Percentiles rank a stretch among this genome's conserved stretches.
Evolutionary conservation across 1,140 invertebrate species (phyloP).

Genomic region (Papilio machaon): DNA sequence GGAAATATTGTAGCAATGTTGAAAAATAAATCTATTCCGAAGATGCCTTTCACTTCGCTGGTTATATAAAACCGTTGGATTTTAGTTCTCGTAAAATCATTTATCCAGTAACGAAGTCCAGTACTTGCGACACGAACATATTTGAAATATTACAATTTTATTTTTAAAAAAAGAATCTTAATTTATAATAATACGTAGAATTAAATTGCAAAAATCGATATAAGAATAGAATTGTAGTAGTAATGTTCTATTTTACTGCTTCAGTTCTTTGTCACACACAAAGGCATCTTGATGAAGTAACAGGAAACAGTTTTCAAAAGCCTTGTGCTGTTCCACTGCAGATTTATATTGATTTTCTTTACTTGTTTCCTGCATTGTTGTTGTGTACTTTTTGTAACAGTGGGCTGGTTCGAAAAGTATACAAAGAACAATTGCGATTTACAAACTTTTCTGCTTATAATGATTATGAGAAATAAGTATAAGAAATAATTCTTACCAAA

Average conservation of each 20-base stretch:
- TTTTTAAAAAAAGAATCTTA: too few species aligned
- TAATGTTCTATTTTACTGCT: neutral
- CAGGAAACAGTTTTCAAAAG: conserved; percentile 7
- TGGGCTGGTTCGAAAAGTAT: neutral
- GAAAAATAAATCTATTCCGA: conserved; percentile 9
- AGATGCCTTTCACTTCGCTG: conserved; percentile 5
- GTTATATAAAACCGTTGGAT: neutral
- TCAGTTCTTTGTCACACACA: neutral
- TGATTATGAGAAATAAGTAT: too few species aligned
- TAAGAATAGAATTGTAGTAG: neutral
- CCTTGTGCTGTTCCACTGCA: neutral
- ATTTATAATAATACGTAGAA: neutral
- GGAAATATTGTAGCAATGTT: neutral
- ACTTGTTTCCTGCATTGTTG: neutral
- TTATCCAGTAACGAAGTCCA: neutral
- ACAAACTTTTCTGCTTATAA: too few species aligned
- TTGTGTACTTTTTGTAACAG: neutral
- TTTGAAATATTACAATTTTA: neutral
- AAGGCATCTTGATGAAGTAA: conserved; percentile 3
- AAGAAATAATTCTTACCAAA: too few species aligned
- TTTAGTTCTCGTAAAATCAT: neutral
- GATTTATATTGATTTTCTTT: neutral
- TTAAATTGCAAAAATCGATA: neutral
- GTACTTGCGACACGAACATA: neutral
- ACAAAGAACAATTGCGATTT: too few species aligned